phyloP scores from a whole-genome alignment of 1,140 invertebrate genomes.

The Danaus plexippus region DNA sequence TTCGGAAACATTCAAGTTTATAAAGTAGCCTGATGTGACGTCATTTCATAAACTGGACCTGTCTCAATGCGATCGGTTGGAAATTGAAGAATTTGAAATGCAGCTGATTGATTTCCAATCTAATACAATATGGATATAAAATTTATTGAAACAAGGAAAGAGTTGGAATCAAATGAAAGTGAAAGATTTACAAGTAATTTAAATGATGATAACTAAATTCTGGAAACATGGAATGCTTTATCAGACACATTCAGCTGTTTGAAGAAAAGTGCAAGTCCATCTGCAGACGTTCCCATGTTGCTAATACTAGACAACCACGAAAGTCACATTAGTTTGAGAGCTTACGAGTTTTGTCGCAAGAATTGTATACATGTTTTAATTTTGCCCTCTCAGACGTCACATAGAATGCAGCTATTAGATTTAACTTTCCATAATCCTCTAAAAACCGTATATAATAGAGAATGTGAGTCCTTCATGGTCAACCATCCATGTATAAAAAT shows the following conservation, averaged over 20 bases:
- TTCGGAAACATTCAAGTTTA: too few relatives aligned
- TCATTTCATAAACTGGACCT: too few relatives aligned
- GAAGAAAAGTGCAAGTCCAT: too few relatives aligned
- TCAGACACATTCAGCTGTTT: too few relatives aligned
- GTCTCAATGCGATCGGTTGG: conserved; percentile 18
- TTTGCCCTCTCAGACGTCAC: conserved; percentile 9
- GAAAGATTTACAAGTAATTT: too few relatives aligned
- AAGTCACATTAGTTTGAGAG: too few relatives aligned
- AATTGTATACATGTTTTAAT: conserved; percentile 10
- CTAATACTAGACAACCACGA: too few relatives aligned
- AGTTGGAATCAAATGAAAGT: conserved; percentile 27
- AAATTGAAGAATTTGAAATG: conserved; percentile 38
- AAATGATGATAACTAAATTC: conserved; percentile 14
- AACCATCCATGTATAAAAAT: conserved; percentile 9
- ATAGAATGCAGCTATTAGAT: conserved; percentile 12
- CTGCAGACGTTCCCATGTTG: too few relatives aligned
- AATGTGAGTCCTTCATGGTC: conserved; percentile 9
- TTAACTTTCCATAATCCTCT: conserved; percentile 8
- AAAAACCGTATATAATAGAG: conserved; percentile 13
- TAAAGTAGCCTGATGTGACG: too few relatives aligned
- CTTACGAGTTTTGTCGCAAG: conserved; percentile 1
- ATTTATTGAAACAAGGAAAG: conserved; percentile 27
- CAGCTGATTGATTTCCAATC: conserved; percentile 31
- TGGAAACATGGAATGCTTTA: conserved; percentile 17
- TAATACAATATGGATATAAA: conserved; percentile 25